Evolutionary conservation across 2,888 invertebrate species (phyloP).

Genomic region (Erebia palarica): DNA sequence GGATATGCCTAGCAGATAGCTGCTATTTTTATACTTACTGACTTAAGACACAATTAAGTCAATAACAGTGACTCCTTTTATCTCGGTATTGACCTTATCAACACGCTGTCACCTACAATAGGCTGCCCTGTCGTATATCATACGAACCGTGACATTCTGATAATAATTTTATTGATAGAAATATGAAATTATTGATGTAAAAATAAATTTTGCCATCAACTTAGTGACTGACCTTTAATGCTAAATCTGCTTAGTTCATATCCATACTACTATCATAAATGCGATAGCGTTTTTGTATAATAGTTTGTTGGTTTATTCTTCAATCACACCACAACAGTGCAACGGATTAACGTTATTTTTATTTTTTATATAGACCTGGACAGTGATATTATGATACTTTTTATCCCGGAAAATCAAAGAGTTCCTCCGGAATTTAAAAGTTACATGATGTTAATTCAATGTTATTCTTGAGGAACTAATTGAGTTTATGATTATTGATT

Average conservation of each 20-base stretch:
- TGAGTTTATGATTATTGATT: neutral
- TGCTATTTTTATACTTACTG: neutral
- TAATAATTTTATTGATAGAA: constrained; percentile 15
- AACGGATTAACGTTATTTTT: too few relatives aligned
- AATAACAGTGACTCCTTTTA: constrained; percentile 15
- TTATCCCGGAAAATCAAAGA: too few relatives aligned
- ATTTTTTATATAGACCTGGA: too few relatives aligned
- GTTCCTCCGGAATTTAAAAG: neutral
- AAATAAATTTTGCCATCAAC: too few relatives aligned
- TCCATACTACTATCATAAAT: neutral
- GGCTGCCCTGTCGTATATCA: constrained; percentile 3
- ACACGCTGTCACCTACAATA: constrained; percentile 21
- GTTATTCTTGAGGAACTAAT: neutral
- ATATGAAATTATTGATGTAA: neutral
- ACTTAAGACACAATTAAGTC: neutral
- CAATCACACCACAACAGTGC: too few relatives aligned
- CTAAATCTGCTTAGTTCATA: neutral
- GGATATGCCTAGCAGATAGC: neutral
- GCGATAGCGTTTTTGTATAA: too few relatives aligned
- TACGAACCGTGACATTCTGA: constrained; percentile 18
- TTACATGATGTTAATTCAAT: neutral
- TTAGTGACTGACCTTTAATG: neutral
- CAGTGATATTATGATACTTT: too few relatives aligned
- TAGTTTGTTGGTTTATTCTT: too few relatives aligned
- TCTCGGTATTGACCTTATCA: constrained; percentile 23